Percentiles rank a stretch among this genome's conserved stretches.
These are phyloP conservation scores for Eurosta solidaginis DNA, from an alignment of 1,140 invertebrate species.

Conservation along the genomic window DNA sequence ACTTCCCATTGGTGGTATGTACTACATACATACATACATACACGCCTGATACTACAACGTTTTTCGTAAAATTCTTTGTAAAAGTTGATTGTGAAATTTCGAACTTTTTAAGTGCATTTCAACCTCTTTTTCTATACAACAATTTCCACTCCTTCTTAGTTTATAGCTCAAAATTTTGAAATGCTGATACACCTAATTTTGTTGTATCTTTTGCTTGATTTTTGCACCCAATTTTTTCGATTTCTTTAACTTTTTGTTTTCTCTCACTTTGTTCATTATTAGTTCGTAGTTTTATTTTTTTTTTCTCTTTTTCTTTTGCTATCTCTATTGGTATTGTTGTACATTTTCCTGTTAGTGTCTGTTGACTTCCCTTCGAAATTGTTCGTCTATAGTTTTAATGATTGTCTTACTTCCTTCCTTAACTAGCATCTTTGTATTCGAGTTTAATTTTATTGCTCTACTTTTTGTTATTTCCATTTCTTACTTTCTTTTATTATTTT, in stretches of 20 bases:
- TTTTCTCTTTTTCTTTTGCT: not conserved
- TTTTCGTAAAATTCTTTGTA: not conserved
- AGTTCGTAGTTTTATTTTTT: not conserved
- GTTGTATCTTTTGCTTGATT: not conserved
- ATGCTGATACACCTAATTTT: not conserved
- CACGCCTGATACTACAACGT: not conserved
- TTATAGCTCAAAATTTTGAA: not conserved
- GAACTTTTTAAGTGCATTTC: constrained; percentile 6
- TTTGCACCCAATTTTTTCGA: too few species aligned
- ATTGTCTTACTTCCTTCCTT: constrained; percentile 17
- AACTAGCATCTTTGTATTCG: not conserved
- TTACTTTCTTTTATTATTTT: not conserved
- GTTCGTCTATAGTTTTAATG: constrained; percentile 26
- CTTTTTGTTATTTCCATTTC: not conserved
- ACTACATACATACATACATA: not conserved
- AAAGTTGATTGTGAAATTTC: not conserved
- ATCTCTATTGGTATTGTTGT: not conserved
- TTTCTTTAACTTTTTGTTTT: too few species aligned
- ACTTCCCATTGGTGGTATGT: too few species aligned
- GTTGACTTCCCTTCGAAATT: constrained; percentile 3
- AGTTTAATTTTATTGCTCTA: constrained; percentile 4
- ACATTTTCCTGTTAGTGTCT: constrained; percentile 7
- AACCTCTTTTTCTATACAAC: not conserved
- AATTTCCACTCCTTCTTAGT: not conserved
- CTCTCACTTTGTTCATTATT: not conserved